Base-by-base conservation (phyloP, 2,888 invertebrate genomes). In the Labia minor region DNA sequence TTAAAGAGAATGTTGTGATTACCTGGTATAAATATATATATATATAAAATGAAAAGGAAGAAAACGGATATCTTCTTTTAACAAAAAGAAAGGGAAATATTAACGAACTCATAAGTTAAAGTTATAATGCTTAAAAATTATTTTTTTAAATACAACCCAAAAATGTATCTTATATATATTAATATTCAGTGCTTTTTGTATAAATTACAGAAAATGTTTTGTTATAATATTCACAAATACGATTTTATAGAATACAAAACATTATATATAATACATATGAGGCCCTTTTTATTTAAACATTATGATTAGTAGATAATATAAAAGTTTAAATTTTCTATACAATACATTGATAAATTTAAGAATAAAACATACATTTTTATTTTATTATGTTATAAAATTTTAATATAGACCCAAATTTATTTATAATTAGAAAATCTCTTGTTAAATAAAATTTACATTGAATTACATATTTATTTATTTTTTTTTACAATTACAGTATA, bases 231-330 rank as follows among this genome's bases (percentile, higher is more conserved):
- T 49, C 49, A 49, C 49, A 49, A 49, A 10, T 49, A 49, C 49
- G 49, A 49, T 16, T 49, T 49, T 49, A 49, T 14, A 49, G 16
- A 14, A 49, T 49, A 49, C 49, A 49, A 49, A 49, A 49, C 49
- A 49, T 49, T 49, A n/a, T 49, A n/a, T n/a, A 49, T 49, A 49
- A 49, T 49, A 49, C 49, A 49, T n/a, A n/a, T 49, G n/a, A 49
- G 49, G 49, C 49, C 49, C 49, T 49, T 49, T 49, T 49, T 49
- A 49, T n/a, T 49, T 49, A 49, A n/a, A n/a, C 49, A n/a, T 14
- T n/a, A 49, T 49, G 3, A 10, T 49, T 49, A 49, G 14, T n/a
- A 49, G 49, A 3, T 49, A 49, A 14, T 49, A 49, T 49, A 49
- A 49, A 49, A 49, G 3, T 49, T 49, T 49, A 49, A 49, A 49